A percentile compares a stretch with the other conserved stretches of the same genome.
These are phyloP conservation scores for Eudemis profundana DNA, from an alignment of 2,888 invertebrate species.

Conservation along the genomic window DNA sequence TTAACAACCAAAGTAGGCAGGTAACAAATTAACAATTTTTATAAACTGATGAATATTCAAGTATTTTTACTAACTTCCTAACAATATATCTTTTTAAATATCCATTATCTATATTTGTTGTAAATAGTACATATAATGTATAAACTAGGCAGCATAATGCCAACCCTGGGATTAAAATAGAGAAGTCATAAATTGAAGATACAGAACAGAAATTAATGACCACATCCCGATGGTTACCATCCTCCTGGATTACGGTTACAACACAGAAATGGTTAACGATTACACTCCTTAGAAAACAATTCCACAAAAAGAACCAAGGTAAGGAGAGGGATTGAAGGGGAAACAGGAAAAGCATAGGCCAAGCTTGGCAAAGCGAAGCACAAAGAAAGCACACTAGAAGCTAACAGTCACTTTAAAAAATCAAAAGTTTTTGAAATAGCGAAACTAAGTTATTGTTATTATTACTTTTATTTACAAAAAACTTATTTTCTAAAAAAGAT, in stretches of 20 bases:
- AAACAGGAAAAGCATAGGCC: conserved; percentile 49
- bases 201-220: conserved; percentile 10
- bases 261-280: conserved; percentile 19
- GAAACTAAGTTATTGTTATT: no score
- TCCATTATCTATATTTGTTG: no score
- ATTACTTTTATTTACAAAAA: no score
- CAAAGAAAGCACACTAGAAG: conserved; percentile 55
- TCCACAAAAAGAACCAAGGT: conserved; percentile 43
- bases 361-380: conserved; percentile 53
- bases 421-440: conserved; percentile 5
- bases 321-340: conserved; percentile 45
- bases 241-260: conserved; percentile 16
- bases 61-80: no score
- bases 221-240: conserved; percentile 19
- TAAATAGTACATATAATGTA: background rate
- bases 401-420: background rate
- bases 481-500: no score
- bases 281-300: conserved; percentile 43
- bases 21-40: background rate
- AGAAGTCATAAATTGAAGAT: no score
- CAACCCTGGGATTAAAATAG: background rate
- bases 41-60: no score
- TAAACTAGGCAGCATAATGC: background rate
- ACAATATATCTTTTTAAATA: no score
- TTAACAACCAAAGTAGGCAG: no score